Conservation (phyloP, 2,888 invertebrate species). For the Scotopteryx bipunctaria region DNA sequence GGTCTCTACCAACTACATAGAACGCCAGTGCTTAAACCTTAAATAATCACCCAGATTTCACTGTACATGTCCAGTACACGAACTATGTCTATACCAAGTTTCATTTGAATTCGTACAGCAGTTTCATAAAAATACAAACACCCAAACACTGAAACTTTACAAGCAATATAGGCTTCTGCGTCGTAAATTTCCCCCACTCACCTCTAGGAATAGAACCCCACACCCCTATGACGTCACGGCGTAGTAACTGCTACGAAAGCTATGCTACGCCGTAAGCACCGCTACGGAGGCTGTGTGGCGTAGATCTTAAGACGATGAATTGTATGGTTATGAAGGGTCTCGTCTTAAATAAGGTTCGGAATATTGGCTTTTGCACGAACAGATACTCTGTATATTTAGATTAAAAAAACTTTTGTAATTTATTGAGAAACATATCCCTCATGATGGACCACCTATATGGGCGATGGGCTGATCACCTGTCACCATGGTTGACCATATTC, state of each 20-base stretch:
- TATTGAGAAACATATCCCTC: too few relatives aligned
- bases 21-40: too few relatives aligned
- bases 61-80: too few relatives aligned
- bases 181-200: constrained; percentile 43
- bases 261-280: constrained; percentile 28
- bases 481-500: too few relatives aligned
- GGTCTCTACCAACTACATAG: too few relatives aligned
- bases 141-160: not conserved
- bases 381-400: too few relatives aligned
- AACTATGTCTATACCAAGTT: too few relatives aligned
- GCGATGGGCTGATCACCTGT: too few relatives aligned
- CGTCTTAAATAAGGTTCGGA: not conserved
- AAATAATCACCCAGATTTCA: too few relatives aligned
- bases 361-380: not conserved
- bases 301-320: constrained; percentile 6
- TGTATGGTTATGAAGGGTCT: not conserved
- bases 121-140: too few relatives aligned
- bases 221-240: constrained; percentile 44
- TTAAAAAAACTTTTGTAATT: not conserved
- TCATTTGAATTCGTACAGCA: too few relatives aligned
- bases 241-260: constrained; percentile 32
- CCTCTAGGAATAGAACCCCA: constrained; percentile 54
- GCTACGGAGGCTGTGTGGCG: constrained; percentile 30
- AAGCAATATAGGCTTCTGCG: not conserved
- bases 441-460: too few relatives aligned